These are phyloP conservation scores for Macquaria australasica DNA, from an alignment of 2,113 vertebrate genomes.

Conservation along the genomic window DNA sequence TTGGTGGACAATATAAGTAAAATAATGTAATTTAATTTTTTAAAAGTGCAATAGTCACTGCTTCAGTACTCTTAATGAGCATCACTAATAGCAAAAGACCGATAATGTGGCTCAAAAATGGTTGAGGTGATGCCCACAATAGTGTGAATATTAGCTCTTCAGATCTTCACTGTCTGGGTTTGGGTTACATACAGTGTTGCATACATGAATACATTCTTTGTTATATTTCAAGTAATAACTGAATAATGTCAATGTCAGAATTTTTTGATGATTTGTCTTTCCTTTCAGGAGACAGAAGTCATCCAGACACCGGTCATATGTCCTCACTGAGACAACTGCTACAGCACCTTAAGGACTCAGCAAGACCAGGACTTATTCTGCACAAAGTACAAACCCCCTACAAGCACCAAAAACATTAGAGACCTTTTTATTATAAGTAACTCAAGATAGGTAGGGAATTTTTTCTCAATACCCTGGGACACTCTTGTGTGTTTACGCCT, in stretches of 20 bases:
- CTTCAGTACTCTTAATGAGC: background rate
- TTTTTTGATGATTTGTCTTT: constrained; percentile 21
- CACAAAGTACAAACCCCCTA: background rate
- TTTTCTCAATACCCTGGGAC: background rate
- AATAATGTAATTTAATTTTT: background rate
- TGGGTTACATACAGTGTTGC: background rate
- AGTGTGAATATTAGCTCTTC: background rate
- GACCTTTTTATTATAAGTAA: background rate
- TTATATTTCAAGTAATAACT: background rate
- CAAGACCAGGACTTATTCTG: background rate
- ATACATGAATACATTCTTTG: background rate
- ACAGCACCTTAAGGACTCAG: constrained; percentile 25
- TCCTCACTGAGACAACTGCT: constrained; percentile 51
- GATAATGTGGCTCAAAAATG: background rate
- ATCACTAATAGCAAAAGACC: background rate
- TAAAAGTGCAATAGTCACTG: background rate
- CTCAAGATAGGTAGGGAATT: background rate
- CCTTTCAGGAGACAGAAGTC: constrained; percentile 60
- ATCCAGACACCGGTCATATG: constrained; percentile 56
- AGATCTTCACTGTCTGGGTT: background rate
- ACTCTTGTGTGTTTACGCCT: background rate
- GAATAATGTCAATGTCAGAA: too few relatives aligned
- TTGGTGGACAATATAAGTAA: background rate
- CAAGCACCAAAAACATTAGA: background rate
- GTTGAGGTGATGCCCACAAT: background rate